These are phyloP conservation scores for Microcebus jonahi DNA, from an alignment of 2,113 vertebrate species.

Conservation along the genomic window DNA sequence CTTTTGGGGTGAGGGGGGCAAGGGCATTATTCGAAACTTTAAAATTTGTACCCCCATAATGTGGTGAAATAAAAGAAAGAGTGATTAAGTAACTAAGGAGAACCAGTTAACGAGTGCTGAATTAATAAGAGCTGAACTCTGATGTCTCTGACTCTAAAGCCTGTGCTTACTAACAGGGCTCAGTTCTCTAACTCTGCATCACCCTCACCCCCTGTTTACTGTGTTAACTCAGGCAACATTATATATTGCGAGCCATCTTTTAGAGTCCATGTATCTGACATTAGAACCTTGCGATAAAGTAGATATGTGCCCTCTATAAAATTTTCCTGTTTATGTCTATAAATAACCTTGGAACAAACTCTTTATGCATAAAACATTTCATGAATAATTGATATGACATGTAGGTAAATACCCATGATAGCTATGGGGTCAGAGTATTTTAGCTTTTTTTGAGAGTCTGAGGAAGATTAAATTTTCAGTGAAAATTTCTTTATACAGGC, in stretches of 20 bases:
- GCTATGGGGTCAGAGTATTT: conserved; percentile 31
- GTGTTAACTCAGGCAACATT: neutral
- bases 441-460: conserved; percentile 36
- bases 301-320: neutral
- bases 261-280: neutral
- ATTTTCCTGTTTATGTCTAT: conserved; percentile 50
- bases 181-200: neutral
- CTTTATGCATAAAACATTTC: conserved; percentile 65
- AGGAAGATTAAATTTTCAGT: conserved; percentile 18
- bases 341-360: conserved; percentile 46
- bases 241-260: neutral
- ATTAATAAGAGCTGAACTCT: neutral
- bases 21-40: too few species aligned
- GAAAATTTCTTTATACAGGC: neutral
- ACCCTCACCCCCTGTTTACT: accelerated
- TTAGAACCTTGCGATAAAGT: neutral
- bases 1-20: too few species aligned
- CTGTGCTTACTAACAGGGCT: neutral
- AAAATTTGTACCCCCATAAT: too few species aligned
- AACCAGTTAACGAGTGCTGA: neutral
- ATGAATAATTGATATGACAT: conserved; percentile 65
- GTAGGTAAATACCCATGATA: conserved; percentile 15
- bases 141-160: neutral
- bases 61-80: neutral
- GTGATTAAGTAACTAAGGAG: neutral